Base-by-base conservation (phyloP, 2,888 invertebrate genomes). In the Oscheius myriophilus region DNA sequence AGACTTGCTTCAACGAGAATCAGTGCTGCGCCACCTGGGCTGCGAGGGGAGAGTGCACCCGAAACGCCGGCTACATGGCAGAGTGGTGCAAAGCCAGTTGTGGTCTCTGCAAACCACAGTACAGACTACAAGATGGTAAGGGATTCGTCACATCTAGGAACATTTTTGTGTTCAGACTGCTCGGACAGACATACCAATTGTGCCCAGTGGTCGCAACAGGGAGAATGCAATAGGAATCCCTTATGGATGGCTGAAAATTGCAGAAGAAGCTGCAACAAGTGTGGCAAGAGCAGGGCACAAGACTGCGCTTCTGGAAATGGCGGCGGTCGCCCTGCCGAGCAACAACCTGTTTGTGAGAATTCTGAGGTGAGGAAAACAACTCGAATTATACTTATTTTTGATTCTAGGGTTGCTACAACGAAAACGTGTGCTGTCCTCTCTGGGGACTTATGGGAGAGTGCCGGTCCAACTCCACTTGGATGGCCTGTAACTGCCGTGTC, bases 401-500 rank as follows among this genome's bases (percentile, higher is more conserved):
- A 75, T 61, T 80, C 9, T 76, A 81, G 46, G 84, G 84, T 1
- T 84, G 84, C 69, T 83, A 63, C 75, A 84, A 84, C 66, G 84
- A 84, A 65, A 82, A 83, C 63, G 78, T 82, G 43, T 84, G 84
- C 63, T 84, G 84, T 67, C 55, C 75, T 9, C 69, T 72, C 25
- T 83, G 82, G 84, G 81, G 76, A 0, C 69, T 76, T 23, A 62
- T 73, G 25, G 84, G 82, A 23, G 68, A 68, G 57, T 80, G 80
- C 58, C 65, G 78, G 14, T 72, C 66, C 23, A 84, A 82, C 67
- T 52, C 78, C 11, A 69, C 70, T 26, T 84, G 79, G 77, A 85
- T 85, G 85, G 76, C 81, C 0, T 85, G 85, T 72, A 85, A 85
- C 67, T 85, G 85, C 59, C 68, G 82, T 11, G 84, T 85, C n/a